Base-by-base conservation (phyloP, 53 echinoderm and acorn worm genomes). In the Zoroaster sp. region DNA sequence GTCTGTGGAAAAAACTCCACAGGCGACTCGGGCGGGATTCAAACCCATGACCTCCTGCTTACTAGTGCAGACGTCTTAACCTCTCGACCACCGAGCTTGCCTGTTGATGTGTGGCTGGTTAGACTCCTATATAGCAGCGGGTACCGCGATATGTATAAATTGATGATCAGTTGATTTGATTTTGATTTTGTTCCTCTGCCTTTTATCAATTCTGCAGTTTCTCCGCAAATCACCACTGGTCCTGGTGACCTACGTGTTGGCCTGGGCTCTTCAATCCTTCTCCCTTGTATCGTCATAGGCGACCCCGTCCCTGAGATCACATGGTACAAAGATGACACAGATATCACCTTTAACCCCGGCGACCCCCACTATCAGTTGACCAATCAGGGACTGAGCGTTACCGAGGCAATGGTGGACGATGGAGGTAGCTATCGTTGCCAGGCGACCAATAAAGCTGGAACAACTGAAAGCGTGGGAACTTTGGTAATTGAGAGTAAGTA, bases 401-500 rank as follows among this genome's bases (percentile, higher is more conserved):
- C 55, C 11, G 73, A 73, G 28, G 89, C 94, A 18, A 83, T 41
- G 20, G 45, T 92, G 2, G 47, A 77, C 18, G 95, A 96, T 82
- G 90, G 90, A 23, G 98, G 95, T 38, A 72, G 30, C 9, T 98
- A 94, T 20, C 78, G 83, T 13, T 98, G 98, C 73, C 65, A 10
- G 15, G 96, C 94, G 4, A 88, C 83, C 43, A 98, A 94, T 81
- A 91, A 88, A 43, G 93, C 94, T 37, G 95, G 98, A 5, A 23
- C 35, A n/a, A 88, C 87, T 9, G 91, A 94, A 36, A 79, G 88
- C 39, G 77, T 74, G 10, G 98, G 98, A 40, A 91, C 90, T 4
- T 81, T 98, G 20, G 86, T 91, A 33, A 93, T 98, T 38, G 93
- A 95, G 82, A 94, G 98, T 98, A 87, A 96, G 93, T 92, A 12